phyloP scores from a whole-genome alignment of 2,888 invertebrate genomes.

The Hartigia nigra region DNA sequence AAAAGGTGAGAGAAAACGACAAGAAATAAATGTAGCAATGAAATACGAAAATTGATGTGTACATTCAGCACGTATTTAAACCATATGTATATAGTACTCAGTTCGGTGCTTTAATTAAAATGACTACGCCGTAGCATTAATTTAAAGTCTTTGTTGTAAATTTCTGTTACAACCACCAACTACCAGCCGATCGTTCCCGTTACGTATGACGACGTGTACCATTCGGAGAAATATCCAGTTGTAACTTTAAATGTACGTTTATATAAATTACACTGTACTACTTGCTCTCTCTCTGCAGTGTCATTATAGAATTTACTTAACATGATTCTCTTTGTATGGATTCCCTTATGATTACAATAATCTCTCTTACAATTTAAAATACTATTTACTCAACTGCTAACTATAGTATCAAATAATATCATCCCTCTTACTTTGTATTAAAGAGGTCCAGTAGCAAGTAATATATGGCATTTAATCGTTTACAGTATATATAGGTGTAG shows the following conservation, averaged over 20 bases:
- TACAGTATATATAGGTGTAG: background rate
- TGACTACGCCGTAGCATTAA: background rate
- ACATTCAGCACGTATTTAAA: conserved; percentile 15
- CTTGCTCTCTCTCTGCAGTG: background rate
- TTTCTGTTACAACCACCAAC: background rate
- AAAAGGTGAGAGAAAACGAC: background rate
- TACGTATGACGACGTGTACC: background rate
- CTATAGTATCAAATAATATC: too few relatives aligned
- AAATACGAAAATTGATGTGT: conserved; percentile 40
- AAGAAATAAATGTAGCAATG: background rate
- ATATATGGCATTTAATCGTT: too few relatives aligned
- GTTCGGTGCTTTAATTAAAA: background rate
- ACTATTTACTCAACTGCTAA: background rate
- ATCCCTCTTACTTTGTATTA: too few relatives aligned
- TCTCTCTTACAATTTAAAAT: background rate
- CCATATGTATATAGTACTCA: background rate
- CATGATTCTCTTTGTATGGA: background rate
- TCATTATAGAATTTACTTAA: background rate
- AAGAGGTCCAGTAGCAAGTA: too few relatives aligned
- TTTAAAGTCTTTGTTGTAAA: background rate
- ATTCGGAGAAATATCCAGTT: background rate
- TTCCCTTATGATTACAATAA: too few relatives aligned
- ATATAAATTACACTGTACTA: background rate
- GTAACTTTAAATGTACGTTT: background rate
- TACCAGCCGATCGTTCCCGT: background rate